Evolutionary conservation across 2,888 invertebrate genomes (phyloP).

Genomic region (Brachypterus glaber): DNA sequence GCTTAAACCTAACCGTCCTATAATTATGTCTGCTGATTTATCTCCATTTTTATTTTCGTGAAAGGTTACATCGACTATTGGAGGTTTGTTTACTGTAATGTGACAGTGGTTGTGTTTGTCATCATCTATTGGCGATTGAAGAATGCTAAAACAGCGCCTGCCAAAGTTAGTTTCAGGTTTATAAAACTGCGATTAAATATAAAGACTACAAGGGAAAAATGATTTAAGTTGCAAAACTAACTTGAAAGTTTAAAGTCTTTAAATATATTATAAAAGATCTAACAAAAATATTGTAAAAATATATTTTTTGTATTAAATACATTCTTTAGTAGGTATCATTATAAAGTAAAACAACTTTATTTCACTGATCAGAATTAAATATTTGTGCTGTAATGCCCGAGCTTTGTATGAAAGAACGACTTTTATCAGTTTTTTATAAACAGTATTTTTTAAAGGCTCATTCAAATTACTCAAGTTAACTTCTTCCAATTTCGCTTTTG

Average conservation of each 20-base stretch:
- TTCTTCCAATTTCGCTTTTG: too few relatives aligned
- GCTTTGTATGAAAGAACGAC: too few relatives aligned
- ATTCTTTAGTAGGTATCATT: too few relatives aligned
- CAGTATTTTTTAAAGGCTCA: too few relatives aligned
- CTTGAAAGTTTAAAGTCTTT: not conserved
- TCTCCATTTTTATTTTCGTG: constrained; percentile 54
- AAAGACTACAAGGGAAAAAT: too few relatives aligned
- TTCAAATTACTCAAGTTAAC: too few relatives aligned
- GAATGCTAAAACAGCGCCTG: constrained; percentile 54
- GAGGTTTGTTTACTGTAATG: constrained; percentile 54
- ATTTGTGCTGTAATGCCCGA: too few relatives aligned
- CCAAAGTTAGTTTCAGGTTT: too few relatives aligned
- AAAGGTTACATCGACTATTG: constrained; percentile 60
- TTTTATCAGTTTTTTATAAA: too few relatives aligned
- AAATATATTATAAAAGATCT: not conserved
- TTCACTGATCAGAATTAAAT: too few relatives aligned
- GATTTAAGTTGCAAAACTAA: too few relatives aligned
- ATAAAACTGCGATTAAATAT: constrained; percentile 2
- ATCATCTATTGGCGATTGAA: constrained; percentile 55
- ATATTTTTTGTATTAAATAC: not conserved
- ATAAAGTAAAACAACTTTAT: too few relatives aligned
- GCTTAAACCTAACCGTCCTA: constrained; percentile 64
- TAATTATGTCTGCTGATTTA: constrained; percentile 56
- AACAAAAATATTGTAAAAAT: not conserved
- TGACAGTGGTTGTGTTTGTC: constrained; percentile 46